Conservation (phyloP, 1,140 invertebrate genomes). For the Paramacrobiotus metropolitanus region DNA sequence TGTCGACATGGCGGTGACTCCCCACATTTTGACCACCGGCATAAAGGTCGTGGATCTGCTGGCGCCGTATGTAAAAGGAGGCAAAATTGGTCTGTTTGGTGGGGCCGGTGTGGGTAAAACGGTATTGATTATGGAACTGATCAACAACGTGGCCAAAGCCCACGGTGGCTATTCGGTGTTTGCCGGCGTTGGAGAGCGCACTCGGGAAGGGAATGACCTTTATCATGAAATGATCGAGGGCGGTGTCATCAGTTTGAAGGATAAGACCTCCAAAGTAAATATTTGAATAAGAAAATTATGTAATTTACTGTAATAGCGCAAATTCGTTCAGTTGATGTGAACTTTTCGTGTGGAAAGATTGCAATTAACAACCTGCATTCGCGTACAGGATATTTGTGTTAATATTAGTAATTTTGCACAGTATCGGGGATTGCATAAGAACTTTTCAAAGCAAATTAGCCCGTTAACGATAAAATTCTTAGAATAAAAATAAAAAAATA, state of each 20-base stretch:
- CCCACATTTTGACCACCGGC: slow-evolving; percentile 89
- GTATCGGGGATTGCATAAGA: too few relatives aligned
- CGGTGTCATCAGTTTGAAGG: slow-evolving; percentile 70
- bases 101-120: slow-evolving; percentile 98
- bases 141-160: slow-evolving; percentile 99
- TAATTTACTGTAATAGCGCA: too few relatives aligned
- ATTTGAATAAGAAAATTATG: too few relatives aligned
- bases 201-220: slow-evolving; percentile 94
- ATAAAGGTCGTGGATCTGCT: slow-evolving; percentile 94
- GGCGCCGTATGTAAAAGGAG: slow-evolving; percentile 81
- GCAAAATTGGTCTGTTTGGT: slow-evolving; percentile 96
- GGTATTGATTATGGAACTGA: slow-evolving; percentile 98
- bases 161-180: slow-evolving; percentile 99
- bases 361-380: too few relatives aligned
- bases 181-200: slow-evolving; percentile 93
- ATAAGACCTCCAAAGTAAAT: slow-evolving; percentile 36
- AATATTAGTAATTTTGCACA: too few relatives aligned
- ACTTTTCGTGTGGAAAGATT: too few relatives aligned
- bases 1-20: slow-evolving; percentile 89
- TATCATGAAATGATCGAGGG: slow-evolving; percentile 99
- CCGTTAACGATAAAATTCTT: too few relatives aligned
- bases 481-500: too few relatives aligned
- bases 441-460: too few relatives aligned
- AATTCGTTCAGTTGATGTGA: too few relatives aligned
- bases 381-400: too few relatives aligned